Base-by-base conservation (phyloP, 64 coral and sea anemone genomes). In the Pachyseris speciosa region DNA sequence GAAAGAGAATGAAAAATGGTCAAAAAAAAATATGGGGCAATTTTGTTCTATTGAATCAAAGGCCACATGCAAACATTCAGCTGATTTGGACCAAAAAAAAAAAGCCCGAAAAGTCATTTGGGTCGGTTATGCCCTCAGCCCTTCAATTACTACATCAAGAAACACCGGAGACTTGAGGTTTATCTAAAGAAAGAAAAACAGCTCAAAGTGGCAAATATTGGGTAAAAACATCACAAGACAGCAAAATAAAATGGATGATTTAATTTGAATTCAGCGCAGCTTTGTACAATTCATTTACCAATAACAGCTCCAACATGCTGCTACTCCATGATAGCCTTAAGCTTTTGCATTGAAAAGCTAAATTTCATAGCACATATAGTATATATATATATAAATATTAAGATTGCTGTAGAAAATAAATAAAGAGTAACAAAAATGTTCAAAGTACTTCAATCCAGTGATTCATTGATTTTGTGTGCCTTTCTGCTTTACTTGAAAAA, bases 401-500 rank as follows among this genome's bases (percentile, higher is more conserved):
- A 81, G 38, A 61, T 81, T 58, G 53, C 77, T 81, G 60, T 61
- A 81, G 77, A 61, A 81, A 81, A 81, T 81, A 81, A 81, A 81
- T 81, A 81, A 28, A 81, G 34, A 16, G 25, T 79, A 52, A 20
- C 17, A 36, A 74, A 76, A 73, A 29, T 50, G 45, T 44, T 50
- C 26, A 50, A 76, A 19, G 28, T 16, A 7, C 45, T 41, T 49
- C 73, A 26, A 5, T 76, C 0, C 10, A 51, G n/a, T n/a, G n/a
- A n/a, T n/a, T 45, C 42, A 4, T 50, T 31, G 7, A 16, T 26
- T 76, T 5, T 15, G 11, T 43, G 4, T 50, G 26, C 73, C 20
- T 72, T 40, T 40, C 22, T 41, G 5, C 2, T 58, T n/a, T 9
- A 52, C n/a, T 76, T 30, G 11, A 51, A 45, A 76, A 32, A 0